Evolutionary conservation across 30 jellyfish, hydroid and myxozoan species (phyloP), one percentile per base, ranked within the genome.

Genomic region (Turritopsis rubra): DNA sequence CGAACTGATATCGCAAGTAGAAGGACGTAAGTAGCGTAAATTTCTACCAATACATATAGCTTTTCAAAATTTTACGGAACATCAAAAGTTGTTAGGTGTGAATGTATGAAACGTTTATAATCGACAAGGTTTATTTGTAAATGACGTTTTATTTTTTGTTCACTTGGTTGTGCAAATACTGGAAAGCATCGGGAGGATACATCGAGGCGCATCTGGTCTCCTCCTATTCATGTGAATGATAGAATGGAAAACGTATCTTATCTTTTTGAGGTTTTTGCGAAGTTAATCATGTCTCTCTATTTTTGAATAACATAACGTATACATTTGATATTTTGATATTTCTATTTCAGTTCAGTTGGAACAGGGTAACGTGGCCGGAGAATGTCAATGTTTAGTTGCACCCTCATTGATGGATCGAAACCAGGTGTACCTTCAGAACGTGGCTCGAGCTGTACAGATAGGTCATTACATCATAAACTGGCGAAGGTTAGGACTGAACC

Each of bases 351-450:
- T 85, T 65, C 89, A 84, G 41, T 78, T 92, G 23, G 30, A 89
- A 1, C 88, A 88, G 68, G 95, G 95, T 18, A 83, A 87, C 73
- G 95, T 82, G 74, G 98, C 98, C 18, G 85, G 92, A 16, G 98
- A 92, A 84, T 92, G 98, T 70, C 95, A 84, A 79, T 82, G 94
- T 73, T 85, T 92, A 52, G 75, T 83, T 1, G 83, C 95, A 20
- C 72, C 82, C 27, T 23, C 27, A 7, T 20, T n/a, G 24, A 27
- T 21, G 24, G 27, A 74, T 30, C 16, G 65, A 74, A 21, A 26
- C 65, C 41, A n/a, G 13, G 65, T 74, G 9, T 13, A 8, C 82
- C 16, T 23, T 30, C 82, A 29, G 41, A 26, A 26, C 41, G 65
- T 13, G 23, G 41, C 31, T 68, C 21, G 85, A 80, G 74, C 84